Evolutionary conservation across 2,888 invertebrate species (phyloP).

Genomic region (Chesias legatella): DNA sequence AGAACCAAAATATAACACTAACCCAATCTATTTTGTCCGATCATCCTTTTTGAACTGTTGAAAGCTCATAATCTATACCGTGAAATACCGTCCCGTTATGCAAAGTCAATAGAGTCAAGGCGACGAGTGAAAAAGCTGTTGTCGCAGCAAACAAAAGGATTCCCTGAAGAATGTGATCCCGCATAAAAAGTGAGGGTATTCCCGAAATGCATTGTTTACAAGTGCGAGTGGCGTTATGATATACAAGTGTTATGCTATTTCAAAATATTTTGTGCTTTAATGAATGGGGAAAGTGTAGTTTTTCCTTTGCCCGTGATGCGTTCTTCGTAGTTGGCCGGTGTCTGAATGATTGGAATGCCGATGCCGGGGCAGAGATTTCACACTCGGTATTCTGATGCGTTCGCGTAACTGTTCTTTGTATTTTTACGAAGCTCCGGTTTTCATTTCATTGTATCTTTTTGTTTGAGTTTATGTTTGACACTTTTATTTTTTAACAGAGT

Average conservation of each 20-base stretch:
- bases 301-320: constrained; percentile 61
- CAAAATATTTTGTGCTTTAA: constrained; percentile 34
- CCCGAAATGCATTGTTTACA: constrained; percentile 78
- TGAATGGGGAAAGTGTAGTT: constrained; percentile 77
- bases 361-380: constrained; percentile 48
- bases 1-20: constrained; percentile 7
- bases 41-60: constrained; percentile 31
- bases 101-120: constrained; percentile 48
- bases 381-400: constrained; percentile 23
- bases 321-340: constrained; percentile 55
- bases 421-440: constrained; percentile 12
- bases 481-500: too few relatives aligned
- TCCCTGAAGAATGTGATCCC: constrained; percentile 75
- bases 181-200: constrained; percentile 74
- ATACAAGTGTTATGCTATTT: constrained; percentile 10
- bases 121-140: constrained; percentile 54
- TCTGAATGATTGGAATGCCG: constrained; percentile 52
- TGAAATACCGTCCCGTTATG: constrained; percentile 49
- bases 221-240: constrained; percentile 49
- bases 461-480: too few relatives aligned
- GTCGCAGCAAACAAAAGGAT: constrained; percentile 76
- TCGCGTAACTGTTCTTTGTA: constrained; percentile 28
- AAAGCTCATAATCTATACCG: constrained; percentile 37
- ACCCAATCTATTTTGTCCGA: constrained; percentile 13
- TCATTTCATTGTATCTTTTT: background rate